Conservation (phyloP, 92 coral and sea anemone genomes). For the Phenganax marumi region DNA sequence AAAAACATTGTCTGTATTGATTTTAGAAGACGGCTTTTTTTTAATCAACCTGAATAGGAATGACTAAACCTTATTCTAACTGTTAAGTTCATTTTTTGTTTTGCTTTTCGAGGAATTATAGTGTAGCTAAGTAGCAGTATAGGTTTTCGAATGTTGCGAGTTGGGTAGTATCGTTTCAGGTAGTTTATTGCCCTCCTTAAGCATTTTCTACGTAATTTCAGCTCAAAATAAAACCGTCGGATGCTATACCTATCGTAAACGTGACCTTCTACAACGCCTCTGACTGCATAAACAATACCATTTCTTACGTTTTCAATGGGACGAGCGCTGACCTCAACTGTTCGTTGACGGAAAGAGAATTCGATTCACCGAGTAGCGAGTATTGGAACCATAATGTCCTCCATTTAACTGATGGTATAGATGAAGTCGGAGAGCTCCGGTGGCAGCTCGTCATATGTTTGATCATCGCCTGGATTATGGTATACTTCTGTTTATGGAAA, state of each 20-base stretch:
- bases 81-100: too few relatives aligned
- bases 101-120: too few relatives aligned
- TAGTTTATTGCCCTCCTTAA: neutral
- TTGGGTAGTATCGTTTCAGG: too few relatives aligned
- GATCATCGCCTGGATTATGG: slow-evolving; percentile 88
- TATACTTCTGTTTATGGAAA: slow-evolving; percentile 96
- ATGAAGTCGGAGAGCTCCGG: slow-evolving; percentile 70
- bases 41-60: too few relatives aligned
- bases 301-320: slow-evolving; percentile 51
- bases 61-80: too few relatives aligned
- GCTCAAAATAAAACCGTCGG: slow-evolving; percentile 6
- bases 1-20: too few relatives aligned
- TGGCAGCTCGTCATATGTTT: slow-evolving; percentile 84
- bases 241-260: slow-evolving; percentile 3
- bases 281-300: slow-evolving; percentile 61
- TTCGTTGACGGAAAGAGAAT: slow-evolving; percentile 39
- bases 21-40: too few relatives aligned
- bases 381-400: slow-evolving; percentile 90
- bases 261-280: slow-evolving; percentile 26
- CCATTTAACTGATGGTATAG: slow-evolving; percentile 67
- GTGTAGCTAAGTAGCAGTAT: too few relatives aligned
- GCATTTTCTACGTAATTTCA: neutral
- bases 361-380: slow-evolving; percentile 89
- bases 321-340: slow-evolving; percentile 47
- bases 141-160: too few relatives aligned